Conservation (phyloP, 2,888 invertebrate genomes). For the Elmis aenea region DNA sequence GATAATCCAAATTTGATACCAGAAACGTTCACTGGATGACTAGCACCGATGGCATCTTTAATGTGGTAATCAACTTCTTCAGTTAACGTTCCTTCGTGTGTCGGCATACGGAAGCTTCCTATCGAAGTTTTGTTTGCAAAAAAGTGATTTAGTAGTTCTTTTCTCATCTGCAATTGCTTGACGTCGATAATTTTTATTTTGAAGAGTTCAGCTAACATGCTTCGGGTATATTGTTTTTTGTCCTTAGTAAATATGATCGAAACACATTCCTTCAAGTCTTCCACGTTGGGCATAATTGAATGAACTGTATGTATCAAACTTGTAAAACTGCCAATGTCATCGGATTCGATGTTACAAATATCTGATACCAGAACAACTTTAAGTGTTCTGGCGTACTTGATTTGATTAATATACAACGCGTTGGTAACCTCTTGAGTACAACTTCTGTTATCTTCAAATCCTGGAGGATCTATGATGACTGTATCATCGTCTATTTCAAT, state of each 20-base stretch:
- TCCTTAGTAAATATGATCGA: slow-evolving; percentile 12
- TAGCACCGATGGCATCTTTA: slow-evolving; percentile 4
- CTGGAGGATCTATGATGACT: slow-evolving; percentile 10
- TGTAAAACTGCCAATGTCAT: slow-evolving; percentile 11
- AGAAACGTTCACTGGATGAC: background rate
- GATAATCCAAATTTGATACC: slow-evolving; percentile 5
- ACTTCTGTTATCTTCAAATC: slow-evolving; percentile 15
- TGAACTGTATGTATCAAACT: slow-evolving; percentile 8
- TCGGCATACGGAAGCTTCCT: slow-evolving; percentile 8
- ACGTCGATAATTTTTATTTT: slow-evolving; percentile 7
- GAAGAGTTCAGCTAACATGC: slow-evolving; percentile 2
- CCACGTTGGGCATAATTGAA: slow-evolving; percentile 7
- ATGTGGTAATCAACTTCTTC: slow-evolving; percentile 8
- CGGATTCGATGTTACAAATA: slow-evolving; percentile 6
- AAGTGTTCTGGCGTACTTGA: slow-evolving; percentile 10
- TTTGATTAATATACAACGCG: slow-evolving; percentile 12
- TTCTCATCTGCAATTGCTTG: slow-evolving; percentile 4
- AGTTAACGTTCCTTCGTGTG: background rate
- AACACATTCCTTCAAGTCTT: slow-evolving; percentile 5
- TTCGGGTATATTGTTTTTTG: background rate
- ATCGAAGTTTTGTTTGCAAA: slow-evolving; percentile 1
- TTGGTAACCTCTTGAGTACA: slow-evolving; percentile 11
- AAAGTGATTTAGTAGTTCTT: slow-evolving; percentile 8
- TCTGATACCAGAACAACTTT: slow-evolving; percentile 10
- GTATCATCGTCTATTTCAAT: slow-evolving; percentile 3